A percentile compares a stretch with the other conserved stretches of the same genome.
Conservation (phyloP, 2,888 invertebrate genomes). For the Cosmia pyralina region DNA sequence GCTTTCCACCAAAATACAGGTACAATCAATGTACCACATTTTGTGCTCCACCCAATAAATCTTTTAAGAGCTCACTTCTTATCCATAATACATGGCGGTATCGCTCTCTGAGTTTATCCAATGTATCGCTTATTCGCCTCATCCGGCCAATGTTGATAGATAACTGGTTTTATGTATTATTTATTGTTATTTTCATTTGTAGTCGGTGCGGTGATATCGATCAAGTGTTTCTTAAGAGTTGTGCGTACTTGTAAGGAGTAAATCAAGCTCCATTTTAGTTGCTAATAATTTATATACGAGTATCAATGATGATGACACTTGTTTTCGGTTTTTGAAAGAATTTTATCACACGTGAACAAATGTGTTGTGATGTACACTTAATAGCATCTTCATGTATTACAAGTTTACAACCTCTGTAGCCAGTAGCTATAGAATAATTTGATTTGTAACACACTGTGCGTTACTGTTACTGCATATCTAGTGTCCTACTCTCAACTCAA, state of each 20-base stretch:
- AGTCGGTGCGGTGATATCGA: conserved; percentile 15
- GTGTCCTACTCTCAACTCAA: too few species aligned
- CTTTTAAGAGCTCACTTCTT: conserved; percentile 68
- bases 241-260: neutral
- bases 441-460: too few species aligned
- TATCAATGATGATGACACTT: neutral
- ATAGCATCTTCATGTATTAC: too few species aligned
- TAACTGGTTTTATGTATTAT: conserved; percentile 61
- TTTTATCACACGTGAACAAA: neutral
- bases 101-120: conserved; percentile 58
- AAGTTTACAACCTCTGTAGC: neutral
- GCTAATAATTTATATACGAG: too few species aligned
- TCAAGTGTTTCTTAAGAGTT: neutral
- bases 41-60: conserved; percentile 64
- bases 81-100: conserved; percentile 73
- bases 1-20: conserved; percentile 45
- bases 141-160: conserved; percentile 58
- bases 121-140: conserved; percentile 62
- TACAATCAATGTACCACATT: conserved; percentile 52
- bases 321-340: neutral
- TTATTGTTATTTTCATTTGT: conserved; percentile 59
- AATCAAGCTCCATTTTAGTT: neutral
- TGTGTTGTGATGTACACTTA: neutral
- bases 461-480: too few species aligned
- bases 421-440: neutral